These are phyloP conservation scores for Latrodectus elegans DNA, from an alignment of 2,888 invertebrate genomes.

Conservation along the genomic window DNA sequence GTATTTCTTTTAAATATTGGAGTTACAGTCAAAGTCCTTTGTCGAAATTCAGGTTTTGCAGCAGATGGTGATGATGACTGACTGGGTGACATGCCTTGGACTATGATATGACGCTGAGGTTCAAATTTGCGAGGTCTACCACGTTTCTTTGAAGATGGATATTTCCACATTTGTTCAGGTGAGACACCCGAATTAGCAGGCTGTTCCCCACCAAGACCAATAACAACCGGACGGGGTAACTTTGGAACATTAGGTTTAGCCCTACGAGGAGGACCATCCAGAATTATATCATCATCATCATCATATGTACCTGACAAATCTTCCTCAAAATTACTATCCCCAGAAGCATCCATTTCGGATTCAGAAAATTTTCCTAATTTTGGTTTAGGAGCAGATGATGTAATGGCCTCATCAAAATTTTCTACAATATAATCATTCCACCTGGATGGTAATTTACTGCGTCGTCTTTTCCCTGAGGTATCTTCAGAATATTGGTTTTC, in stretches of 20 bases:
- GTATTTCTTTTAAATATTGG: conserved; percentile 64
- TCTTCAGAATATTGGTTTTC: conserved; percentile 16
- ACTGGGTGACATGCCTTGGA: conserved; percentile 50
- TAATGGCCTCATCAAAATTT: conserved; percentile 67
- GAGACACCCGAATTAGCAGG: background rate
- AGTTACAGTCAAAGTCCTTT: conserved; percentile 62
- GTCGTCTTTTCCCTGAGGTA: conserved; percentile 35
- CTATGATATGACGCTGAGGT: conserved; percentile 60
- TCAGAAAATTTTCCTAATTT: conserved; percentile 61
- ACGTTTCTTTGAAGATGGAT: conserved; percentile 45
- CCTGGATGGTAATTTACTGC: conserved; percentile 61
- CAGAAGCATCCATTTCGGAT: conserved; percentile 60
- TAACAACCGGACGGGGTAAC: conserved; percentile 47
- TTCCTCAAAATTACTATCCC: conserved; percentile 60
- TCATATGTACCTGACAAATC: conserved; percentile 42
- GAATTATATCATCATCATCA: conserved; percentile 55
- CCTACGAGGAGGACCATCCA: conserved; percentile 24
- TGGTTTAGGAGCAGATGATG: conserved; percentile 46
- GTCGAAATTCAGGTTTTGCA: conserved; percentile 45
- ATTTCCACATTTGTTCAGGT: conserved; percentile 49
- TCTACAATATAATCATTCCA: conserved; percentile 69
- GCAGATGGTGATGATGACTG: conserved; percentile 17
- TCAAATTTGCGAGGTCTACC: conserved; percentile 67
- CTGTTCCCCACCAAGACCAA: conserved; percentile 44
- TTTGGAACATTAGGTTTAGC: conserved; percentile 26